Conservation (phyloP, 2,888 invertebrate genomes). For the Allolobophora icterica region DNA sequence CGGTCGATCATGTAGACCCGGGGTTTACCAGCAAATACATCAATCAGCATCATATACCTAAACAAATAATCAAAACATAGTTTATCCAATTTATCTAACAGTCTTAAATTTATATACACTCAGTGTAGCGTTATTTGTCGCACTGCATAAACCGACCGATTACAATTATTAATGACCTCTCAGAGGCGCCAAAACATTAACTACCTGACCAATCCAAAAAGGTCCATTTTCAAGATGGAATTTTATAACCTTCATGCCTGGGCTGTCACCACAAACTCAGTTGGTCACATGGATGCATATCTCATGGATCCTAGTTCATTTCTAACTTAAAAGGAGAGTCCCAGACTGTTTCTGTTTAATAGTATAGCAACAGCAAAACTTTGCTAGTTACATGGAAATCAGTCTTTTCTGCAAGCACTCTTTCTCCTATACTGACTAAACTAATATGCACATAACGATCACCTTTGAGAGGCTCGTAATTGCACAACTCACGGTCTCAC, state of each 20-base stretch:
- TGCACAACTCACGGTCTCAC: background rate
- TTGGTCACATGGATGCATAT: no score
- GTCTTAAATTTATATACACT: background rate
- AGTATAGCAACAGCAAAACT: background rate
- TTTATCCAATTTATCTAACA: background rate
- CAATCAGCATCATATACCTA: conserved; percentile 95
- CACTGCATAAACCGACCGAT: background rate
- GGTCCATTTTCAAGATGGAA: no score
- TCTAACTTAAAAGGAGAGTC: no score
- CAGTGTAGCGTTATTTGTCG: background rate
- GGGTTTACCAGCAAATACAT: conserved; percentile 71
- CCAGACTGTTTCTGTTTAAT: no score
- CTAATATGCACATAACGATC: background rate
- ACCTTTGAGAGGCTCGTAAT: background rate
- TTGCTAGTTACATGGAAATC: background rate
- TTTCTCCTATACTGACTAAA: background rate
- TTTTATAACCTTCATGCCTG: no score
- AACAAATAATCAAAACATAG: background rate
- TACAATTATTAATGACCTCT: background rate
- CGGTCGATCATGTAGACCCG: conserved; percentile 93
- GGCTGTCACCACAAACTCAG: no score
- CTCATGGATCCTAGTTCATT: no score
- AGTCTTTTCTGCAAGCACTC: background rate
- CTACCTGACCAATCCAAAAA: no score
- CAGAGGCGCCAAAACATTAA: no score